Evolutionary conservation across 2,797 vertebrate genomes (phyloP).

Genomic region (Carapus acus): DNA sequence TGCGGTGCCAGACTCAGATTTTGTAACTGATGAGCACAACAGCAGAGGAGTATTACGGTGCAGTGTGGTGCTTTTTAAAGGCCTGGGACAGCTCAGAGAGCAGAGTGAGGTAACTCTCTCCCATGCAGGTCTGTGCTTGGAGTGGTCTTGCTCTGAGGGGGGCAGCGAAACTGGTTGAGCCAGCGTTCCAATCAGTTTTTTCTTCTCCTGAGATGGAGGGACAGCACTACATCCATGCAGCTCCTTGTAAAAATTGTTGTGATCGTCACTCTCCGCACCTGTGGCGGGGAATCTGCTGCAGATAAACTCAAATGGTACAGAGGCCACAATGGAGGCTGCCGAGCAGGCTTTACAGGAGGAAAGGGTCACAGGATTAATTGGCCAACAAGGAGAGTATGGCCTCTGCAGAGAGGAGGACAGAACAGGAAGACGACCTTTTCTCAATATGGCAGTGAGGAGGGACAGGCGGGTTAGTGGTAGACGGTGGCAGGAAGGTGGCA

Average conservation of each 20-base stretch:
- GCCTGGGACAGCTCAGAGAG: conserved; percentile 4
- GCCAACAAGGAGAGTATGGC: conserved; percentile 77
- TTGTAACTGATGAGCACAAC: conserved; percentile 22
- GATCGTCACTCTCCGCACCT: conserved; percentile 36
- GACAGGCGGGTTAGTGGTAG: conserved; percentile 82
- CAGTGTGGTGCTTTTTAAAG: background rate
- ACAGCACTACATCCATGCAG: conserved; percentile 21
- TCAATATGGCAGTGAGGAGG: conserved; percentile 90
- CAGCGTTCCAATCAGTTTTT: conserved; percentile 9
- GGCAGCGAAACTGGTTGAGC: conserved; percentile 22
- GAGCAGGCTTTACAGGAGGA: conserved; percentile 71
- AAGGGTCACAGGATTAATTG: conserved; percentile 65
- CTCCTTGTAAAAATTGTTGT: conserved; percentile 30
- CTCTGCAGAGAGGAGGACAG: conserved; percentile 64
- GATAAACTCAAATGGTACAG: conserved; percentile 62
- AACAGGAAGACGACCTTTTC: conserved; percentile 78
- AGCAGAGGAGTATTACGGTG: conserved; percentile 12
- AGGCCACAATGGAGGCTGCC: conserved; percentile 70
- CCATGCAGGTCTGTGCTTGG: conserved; percentile 15
- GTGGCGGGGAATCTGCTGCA: conserved; percentile 52
- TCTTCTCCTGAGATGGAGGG: conserved; percentile 22
- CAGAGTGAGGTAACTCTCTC: conserved; percentile 40
- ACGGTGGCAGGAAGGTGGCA: conserved; percentile 61
- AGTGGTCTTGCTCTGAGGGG: conserved; percentile 16
- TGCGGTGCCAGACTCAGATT: conserved; percentile 26